These are phyloP conservation scores for Resseliella maxima DNA, from an alignment of 2,888 invertebrate species.

Conservation along the genomic window DNA sequence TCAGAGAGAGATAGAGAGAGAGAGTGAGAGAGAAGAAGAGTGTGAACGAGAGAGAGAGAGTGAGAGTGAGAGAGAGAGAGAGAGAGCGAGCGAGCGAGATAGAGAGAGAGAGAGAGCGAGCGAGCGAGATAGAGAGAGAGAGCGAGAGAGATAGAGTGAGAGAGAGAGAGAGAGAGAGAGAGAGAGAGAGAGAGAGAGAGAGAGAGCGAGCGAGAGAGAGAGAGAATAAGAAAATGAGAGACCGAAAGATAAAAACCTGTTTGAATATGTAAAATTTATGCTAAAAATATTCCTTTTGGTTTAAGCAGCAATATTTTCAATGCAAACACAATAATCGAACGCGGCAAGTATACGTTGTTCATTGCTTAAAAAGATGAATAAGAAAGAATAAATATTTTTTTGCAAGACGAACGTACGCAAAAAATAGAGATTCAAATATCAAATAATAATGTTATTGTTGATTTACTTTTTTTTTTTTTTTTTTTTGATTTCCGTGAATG, in stretches of 20 bases:
- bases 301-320: not conserved
- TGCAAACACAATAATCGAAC: not conserved
- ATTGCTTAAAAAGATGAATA: not conserved
- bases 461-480: not conserved
- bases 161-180: too few relatives aligned
- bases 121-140: too few relatives aligned
- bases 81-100: too few relatives aligned
- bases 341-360: not conserved
- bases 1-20: too few relatives aligned
- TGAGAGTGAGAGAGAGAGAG: too few relatives aligned
- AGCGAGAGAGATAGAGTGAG: too few relatives aligned
- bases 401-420: not conserved
- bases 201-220: not conserved
- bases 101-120: too few relatives aligned
- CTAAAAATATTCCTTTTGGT: slow-evolving; percentile 25
- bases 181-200: too few relatives aligned
- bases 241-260: not conserved
- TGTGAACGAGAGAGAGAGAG: too few relatives aligned
- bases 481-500: not conserved
- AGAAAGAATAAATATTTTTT: not conserved
- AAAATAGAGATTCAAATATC: not conserved
- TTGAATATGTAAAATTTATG: slow-evolving; percentile 47
- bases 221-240: not conserved
- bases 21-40: too few relatives aligned
- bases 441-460: slow-evolving; percentile 36